Evolutionary conservation across 2,888 invertebrate species (phyloP), one percentile per base, ranked within the genome.

Genomic region (Eudasyphora cyanicolor): DNA sequence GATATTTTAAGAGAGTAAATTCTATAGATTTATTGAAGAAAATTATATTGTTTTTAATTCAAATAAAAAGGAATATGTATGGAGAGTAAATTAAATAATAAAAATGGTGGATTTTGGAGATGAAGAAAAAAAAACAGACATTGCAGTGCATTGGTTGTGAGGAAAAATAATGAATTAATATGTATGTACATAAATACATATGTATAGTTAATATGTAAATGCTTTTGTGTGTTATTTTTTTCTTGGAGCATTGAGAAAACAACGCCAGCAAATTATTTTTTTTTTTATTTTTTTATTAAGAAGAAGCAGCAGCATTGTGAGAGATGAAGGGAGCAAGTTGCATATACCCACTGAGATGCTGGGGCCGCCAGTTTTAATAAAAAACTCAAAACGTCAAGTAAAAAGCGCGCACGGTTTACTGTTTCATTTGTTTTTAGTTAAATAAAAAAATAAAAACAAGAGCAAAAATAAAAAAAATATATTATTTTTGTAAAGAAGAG

Each of bases 301-400:
- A 27, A 45, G n/a, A 10, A 10, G 4, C 24, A 57, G n/a, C 27
- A 24, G 21, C 4, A 32, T n/a, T n/a, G n/a, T n/a, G n/a, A 78
- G 71, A 81, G 78, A 73, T 79, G 67, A 64, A 76, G 78, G 84
- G 78, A 79, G 76, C 42, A n/a, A n/a, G 74, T 45, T 49, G 38
- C 57, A 57, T 74, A 24, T 42, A 76, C 35, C n/a, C n/a, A 1
- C 24, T 76, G 84, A 81, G 81, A 84, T 81, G 78, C 76, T 75
- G 71, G 3, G 8, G 0, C 71, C 21, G 76, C 67, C 84, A 84
- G 84, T 84, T 84, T 84, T 81, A 84, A 35, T 64, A 75, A 84
- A 84, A 84, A 84, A 81, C 84, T 84, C 84, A 76, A 84, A 79
- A 73, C 84, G 84, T 60, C 49, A 76, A 84, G 81, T 79, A 42